These are phyloP conservation scores for Lampris incognitus DNA, from an alignment of 2,113 vertebrate genomes.

Conservation along the genomic window DNA sequence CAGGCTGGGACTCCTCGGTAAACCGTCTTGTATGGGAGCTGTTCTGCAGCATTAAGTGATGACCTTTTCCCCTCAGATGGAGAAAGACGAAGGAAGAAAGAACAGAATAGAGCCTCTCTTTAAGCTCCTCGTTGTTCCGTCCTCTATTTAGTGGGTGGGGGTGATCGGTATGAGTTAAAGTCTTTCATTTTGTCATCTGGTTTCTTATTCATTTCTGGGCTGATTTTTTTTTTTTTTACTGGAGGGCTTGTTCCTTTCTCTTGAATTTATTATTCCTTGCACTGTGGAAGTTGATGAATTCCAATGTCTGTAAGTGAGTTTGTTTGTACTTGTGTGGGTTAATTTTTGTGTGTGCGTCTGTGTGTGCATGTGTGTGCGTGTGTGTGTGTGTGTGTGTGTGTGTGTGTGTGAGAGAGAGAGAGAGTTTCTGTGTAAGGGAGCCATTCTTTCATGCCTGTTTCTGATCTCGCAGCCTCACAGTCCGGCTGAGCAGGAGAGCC, in stretches of 20 bases:
- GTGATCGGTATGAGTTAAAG: slow-evolving; percentile 51
- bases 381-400: slow-evolving; percentile 3
- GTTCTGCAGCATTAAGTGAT: too few relatives aligned
- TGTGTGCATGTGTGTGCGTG: slow-evolving; percentile 16
- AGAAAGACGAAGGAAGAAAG: not conserved
- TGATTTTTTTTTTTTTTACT: slow-evolving; percentile 49
- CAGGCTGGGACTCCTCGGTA: not conserved
- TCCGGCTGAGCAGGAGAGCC: slow-evolving; percentile 61
- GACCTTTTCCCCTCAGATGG: slow-evolving; percentile 12
- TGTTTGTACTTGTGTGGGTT: slow-evolving; percentile 32
- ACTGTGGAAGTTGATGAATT: slow-evolving; percentile 71
- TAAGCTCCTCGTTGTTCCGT: slow-evolving; percentile 39
- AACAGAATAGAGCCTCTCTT: slow-evolving; percentile 37
- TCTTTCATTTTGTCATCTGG: slow-evolving; percentile 65
- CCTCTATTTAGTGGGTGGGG: slow-evolving; percentile 24
- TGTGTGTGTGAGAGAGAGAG: slow-evolving; percentile 12
- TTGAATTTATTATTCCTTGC: slow-evolving; percentile 71
- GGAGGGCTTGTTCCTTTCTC: slow-evolving; percentile 65
- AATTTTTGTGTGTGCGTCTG: slow-evolving; percentile 9
- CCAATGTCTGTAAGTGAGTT: slow-evolving; percentile 51
- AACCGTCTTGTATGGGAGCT: too few relatives aligned
- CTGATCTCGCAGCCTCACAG: slow-evolving; percentile 75
- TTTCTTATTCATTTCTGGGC: slow-evolving; percentile 55
- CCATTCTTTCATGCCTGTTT: slow-evolving; percentile 70
- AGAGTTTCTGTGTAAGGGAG: slow-evolving; percentile 35